Evolutionary conservation across 2,888 invertebrate species (phyloP).

Genomic region (Endomychus coccineus): DNA sequence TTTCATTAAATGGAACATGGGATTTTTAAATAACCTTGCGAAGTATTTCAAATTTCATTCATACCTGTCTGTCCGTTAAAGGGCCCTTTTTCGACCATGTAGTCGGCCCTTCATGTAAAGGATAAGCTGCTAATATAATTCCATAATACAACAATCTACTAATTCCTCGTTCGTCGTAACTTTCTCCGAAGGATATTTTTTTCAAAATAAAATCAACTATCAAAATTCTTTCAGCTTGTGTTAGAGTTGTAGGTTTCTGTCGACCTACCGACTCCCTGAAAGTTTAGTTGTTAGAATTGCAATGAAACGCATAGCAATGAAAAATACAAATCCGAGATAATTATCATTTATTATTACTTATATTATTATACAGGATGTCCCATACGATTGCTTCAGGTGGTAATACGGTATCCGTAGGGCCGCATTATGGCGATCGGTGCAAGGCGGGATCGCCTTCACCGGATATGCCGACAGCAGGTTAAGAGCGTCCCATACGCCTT

Average conservation of each 20-base stretch:
- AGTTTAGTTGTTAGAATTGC: neutral
- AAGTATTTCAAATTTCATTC: too few species aligned
- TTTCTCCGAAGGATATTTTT: slow-evolving; percentile 29
- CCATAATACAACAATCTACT: slow-evolving; percentile 28
- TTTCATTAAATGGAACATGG: neutral
- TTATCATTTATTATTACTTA: too few species aligned
- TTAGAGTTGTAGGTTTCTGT: slow-evolving; percentile 19
- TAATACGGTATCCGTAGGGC: too few species aligned
- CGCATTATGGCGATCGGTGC: too few species aligned
- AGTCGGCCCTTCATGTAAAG: slow-evolving; percentile 38
- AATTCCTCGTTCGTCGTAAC: slow-evolving; percentile 30
- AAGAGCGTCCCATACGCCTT: too few species aligned
- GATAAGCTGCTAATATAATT: slow-evolving; percentile 33
- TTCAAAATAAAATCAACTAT: slow-evolving; percentile 32
- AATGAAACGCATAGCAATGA: too few species aligned
- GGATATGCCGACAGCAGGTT: too few species aligned
- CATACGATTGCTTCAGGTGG: too few species aligned
- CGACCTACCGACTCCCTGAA: slow-evolving; percentile 9
- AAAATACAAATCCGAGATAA: too few species aligned
- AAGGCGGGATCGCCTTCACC: too few species aligned
- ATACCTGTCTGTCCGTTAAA: slow-evolving; percentile 39
- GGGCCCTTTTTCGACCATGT: slow-evolving; percentile 31
- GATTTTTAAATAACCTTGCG: neutral
- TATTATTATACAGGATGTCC: too few species aligned
- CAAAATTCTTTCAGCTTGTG: slow-evolving; percentile 35